Base-by-base conservation (phyloP, 2,888 invertebrate species). In the Drosophila greeni region DNA sequence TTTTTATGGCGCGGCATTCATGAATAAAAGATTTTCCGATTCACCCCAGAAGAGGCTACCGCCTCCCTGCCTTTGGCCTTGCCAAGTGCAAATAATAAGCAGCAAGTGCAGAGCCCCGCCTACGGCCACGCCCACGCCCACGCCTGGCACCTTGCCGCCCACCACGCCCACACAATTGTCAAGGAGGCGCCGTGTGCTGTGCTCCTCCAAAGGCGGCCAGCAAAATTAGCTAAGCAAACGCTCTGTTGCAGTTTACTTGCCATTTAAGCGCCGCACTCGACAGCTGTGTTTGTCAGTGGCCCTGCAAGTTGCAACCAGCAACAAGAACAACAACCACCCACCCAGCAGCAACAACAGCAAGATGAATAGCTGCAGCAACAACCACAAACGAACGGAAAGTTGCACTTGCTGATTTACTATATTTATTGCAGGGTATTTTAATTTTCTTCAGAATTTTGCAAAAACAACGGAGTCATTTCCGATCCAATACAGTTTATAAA, bases 21-120 rank as follows among this genome's bases (percentile, higher is more conserved):
- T 81, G 81, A 81, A 81, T 81, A 81, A 81, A 81, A 81, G 81
- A 81, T 81, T 83, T 83, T 54, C 82, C 70, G 80, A 77, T 81
- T 78, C 67, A 64, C 53, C 57, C 29, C 48, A 47, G 18, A 47
- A 47, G 40, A 40, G 40, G 23, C 20, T 3, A 12, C 12, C 39
- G 1, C 20, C 39, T 16, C 1, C n/a, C 20, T 4, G 82, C 82
- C 75, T 74, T 78, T 81, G 84, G 84, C 85, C 85, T 83, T 81
- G 84, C 84, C 73, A 72, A 70, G 66, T 71, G 85, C 85, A 85
- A 81, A 81, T 85, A 85, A 85, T 81, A 81, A 81, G 85, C 85
- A 76, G 79, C 84, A 81, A 81, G 76, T 85, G 81, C 84, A 85
- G 65, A 66, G 58, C 70, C 75, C 70, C 82, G 76, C 80, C 75